These are phyloP conservation scores for Chionoecetes opilio DNA, from an alignment of 1,140 invertebrate species.

Conservation along the genomic window DNA sequence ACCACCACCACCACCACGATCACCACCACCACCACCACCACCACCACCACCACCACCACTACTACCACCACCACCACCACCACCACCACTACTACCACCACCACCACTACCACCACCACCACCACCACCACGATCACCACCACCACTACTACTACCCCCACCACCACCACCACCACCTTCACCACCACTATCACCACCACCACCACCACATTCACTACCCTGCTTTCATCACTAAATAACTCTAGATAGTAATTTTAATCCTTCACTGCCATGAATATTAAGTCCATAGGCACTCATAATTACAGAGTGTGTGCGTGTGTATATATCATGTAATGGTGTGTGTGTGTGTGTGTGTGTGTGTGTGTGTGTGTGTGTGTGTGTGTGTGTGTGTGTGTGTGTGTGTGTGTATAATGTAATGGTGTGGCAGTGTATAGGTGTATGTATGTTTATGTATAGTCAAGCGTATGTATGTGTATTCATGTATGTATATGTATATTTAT, in stretches of 20 bases:
- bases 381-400: background rate
- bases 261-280: slow-evolving; percentile 1
- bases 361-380: background rate
- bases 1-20: too few relatives aligned
- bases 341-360: background rate
- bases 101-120: too few relatives aligned
- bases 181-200: too few relatives aligned
- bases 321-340: too few relatives aligned
- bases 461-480: background rate
- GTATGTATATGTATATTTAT: too few relatives aligned
- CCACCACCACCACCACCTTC: too few relatives aligned
- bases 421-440: background rate
- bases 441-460: background rate
- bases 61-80: background rate
- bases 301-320: background rate
- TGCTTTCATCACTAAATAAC: background rate
- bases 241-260: background rate
- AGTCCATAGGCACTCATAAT: background rate
- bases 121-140: background rate
- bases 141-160: background rate
- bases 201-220: too few relatives aligned
- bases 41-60: too few relatives aligned
- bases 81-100: background rate
- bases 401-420: too few relatives aligned
- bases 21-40: too few relatives aligned